Evolutionary conservation across 1,140 invertebrate species (phyloP).

Genomic region (Drosophila navojoa): DNA sequence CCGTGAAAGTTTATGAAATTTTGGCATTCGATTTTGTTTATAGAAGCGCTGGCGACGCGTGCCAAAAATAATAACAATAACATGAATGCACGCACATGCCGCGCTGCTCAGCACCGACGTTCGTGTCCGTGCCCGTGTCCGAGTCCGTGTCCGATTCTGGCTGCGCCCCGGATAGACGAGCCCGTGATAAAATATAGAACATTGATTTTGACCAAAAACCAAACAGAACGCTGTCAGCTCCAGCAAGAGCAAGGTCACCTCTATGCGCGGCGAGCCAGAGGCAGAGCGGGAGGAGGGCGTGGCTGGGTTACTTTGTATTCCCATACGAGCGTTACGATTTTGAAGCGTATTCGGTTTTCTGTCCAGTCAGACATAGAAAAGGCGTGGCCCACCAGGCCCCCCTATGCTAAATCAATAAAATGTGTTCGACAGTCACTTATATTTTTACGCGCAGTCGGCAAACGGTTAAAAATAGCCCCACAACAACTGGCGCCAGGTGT

Average conservation of each 20-base stretch:
- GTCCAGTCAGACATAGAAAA: slow-evolving; percentile 22
- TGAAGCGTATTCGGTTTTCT: slow-evolving; percentile 10
- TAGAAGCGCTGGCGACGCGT: slow-evolving; percentile 68
- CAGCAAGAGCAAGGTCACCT: slow-evolving; percentile 27
- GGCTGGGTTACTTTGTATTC: background rate
- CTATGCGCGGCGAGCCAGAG: background rate
- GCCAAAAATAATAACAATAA: slow-evolving; percentile 79
- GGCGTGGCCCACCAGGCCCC: slow-evolving; percentile 42
- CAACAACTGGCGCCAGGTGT: slow-evolving; percentile 50
- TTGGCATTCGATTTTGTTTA: slow-evolving; percentile 61
- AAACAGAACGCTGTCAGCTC: slow-evolving; percentile 10
- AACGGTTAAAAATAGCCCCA: slow-evolving; percentile 62
- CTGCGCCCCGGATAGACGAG: slow-evolving; percentile 8
- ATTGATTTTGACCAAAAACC: slow-evolving; percentile 68
- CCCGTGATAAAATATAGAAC: slow-evolving; percentile 61
- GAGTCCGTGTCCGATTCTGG: slow-evolving; percentile 2
- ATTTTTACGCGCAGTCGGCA: slow-evolving; percentile 63
- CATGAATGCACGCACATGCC: slow-evolving; percentile 40
- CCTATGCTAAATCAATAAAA: slow-evolving; percentile 66
- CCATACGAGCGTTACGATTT: background rate
- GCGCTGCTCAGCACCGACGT: background rate
- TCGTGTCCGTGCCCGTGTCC: background rate
- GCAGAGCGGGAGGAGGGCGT: background rate
- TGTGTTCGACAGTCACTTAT: slow-evolving; percentile 57
- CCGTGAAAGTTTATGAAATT: slow-evolving; percentile 72